Percentiles rank a stretch among this genome's conserved stretches.
These are phyloP conservation scores for Agrypnus murinus DNA, from an alignment of 2,888 invertebrate species.

Conservation along the genomic window DNA sequence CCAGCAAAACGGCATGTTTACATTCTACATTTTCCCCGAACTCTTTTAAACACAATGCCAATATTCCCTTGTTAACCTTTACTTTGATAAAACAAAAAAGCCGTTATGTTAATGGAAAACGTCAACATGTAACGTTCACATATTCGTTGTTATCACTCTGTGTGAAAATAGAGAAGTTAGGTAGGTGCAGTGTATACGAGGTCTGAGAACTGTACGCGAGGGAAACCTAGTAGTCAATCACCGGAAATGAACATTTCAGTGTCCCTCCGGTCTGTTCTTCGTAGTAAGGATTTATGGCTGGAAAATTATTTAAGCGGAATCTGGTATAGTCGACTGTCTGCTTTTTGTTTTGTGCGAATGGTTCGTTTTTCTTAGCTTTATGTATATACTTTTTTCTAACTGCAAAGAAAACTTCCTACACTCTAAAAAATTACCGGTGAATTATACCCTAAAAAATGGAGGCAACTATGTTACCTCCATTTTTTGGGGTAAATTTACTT, in stretches of 20 bases:
- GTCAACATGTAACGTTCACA: conserved; percentile 21
- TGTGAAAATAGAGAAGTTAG: conserved; percentile 12
- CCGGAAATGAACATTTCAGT: conserved; percentile 43
- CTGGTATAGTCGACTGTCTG: neutral
- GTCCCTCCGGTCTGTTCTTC: conserved; percentile 28
- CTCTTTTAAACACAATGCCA: conserved; percentile 15
- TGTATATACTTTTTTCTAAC: neutral
- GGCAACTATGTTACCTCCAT: no score
- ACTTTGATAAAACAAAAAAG: neutral
- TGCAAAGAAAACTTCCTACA: neutral
- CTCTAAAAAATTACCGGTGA: no score
- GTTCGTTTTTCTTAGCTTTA: neutral
- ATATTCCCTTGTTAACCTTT: conserved; percentile 3
- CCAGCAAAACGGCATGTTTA: neutral
- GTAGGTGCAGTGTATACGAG: conserved; percentile 19
- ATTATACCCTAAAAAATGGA: no score
- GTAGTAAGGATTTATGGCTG: conserved; percentile 33
- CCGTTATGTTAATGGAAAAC: conserved; percentile 26
- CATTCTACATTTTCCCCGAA: neutral
- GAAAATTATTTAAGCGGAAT: conserved; percentile 37
- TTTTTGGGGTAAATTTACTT: no score
- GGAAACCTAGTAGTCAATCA: conserved; percentile 35
- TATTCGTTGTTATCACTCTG: conserved; percentile 14
- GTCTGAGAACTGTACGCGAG: conserved; percentile 23
- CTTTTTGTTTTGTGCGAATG: neutral